Base-by-base conservation (phyloP, 1,140 invertebrate genomes). In the Drosophila nikananu region DNA sequence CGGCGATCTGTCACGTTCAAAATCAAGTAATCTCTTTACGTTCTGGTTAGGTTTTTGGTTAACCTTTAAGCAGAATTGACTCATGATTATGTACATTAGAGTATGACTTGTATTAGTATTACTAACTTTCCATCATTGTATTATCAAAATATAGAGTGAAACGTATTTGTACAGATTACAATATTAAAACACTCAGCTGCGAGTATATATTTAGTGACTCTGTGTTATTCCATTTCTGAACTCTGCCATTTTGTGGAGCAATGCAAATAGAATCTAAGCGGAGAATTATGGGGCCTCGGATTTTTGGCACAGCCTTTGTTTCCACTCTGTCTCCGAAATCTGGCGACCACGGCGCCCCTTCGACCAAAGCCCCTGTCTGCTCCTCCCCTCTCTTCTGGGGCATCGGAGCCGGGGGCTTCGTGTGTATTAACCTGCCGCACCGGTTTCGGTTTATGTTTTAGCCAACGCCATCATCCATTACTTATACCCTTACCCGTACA, bases 371-470 rank as follows among this genome's bases (percentile, higher is more conserved):
- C 32, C 30, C 30, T 21, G 6, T 12, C 54, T 42, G 25, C 30
- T 25, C 15, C 25, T 10, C 19, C 42, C 30, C 37, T 1, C 44
- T 37, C 44, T 55, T 19, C 52, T 51, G 44, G 25, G 30, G 44
- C 41, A 42, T 54, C 46, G 55, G 37, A 39, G 71, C 30, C 58
- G 44, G 49, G 80, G 49, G 78, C 78, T 74, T 73, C 72, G 73
- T 84, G 81, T 81, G 81, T 84, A 77, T 84, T 90, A 90, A 90
- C 86, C 86, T 90, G 86, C 86, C 86, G 82, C 86, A 90, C 86
- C 86, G 86, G 86, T 90, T 90, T 90, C 82, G 81, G 86, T 82
- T 90, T 90, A 89, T 87, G 84, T 89, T 87, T 87, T 87, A 87
- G 84, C 84, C 84, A 87, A 83, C 83, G 80, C 84, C 84, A 86